A percentile compares a stretch with the other conserved stretches of the same genome.
phyloP scores from a whole-genome alignment of 2,888 invertebrate species.

The Eupithecia dodoneata region DNA sequence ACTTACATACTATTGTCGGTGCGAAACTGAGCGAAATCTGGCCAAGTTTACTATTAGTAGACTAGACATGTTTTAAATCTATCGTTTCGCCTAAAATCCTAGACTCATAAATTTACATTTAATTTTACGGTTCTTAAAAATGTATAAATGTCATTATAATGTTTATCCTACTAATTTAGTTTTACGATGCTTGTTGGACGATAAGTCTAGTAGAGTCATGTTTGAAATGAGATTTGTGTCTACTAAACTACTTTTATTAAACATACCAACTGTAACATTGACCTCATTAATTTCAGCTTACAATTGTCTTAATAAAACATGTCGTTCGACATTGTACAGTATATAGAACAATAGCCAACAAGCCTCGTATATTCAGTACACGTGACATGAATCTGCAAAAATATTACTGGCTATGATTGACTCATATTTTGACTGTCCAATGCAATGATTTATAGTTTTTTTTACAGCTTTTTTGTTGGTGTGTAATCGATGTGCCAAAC shows the following conservation, averaged over 20 bases:
- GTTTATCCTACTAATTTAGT: conserved; percentile 21
- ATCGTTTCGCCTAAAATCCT: neutral
- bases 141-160: conserved; percentile 17
- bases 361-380: conserved; percentile 57
- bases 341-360: conserved; percentile 68
- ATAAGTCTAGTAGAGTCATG: conserved; percentile 24
- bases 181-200: conserved; percentile 34
- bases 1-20: too few species aligned
- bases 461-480: neutral
- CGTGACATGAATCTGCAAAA: conserved; percentile 29
- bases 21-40: too few species aligned
- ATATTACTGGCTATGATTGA: neutral
- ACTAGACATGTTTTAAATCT: neutral
- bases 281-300: conserved; percentile 56
- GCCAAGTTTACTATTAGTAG: conserved; percentile 8
- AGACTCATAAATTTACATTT: neutral
- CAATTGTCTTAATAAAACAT: conserved; percentile 57
- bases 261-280: conserved; percentile 31
- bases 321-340: conserved; percentile 54
- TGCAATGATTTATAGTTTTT: conserved; percentile 7
- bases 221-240: neutral
- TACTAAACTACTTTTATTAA: neutral
- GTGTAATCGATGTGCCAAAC: conserved; percentile 1
- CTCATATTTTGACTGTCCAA: conserved; percentile 5
- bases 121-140: neutral